Evolutionary conservation across 2,113 vertebrate genomes (phyloP), one percentile per base, ranked within the genome.

Genomic region (Otis tarda): DNA sequence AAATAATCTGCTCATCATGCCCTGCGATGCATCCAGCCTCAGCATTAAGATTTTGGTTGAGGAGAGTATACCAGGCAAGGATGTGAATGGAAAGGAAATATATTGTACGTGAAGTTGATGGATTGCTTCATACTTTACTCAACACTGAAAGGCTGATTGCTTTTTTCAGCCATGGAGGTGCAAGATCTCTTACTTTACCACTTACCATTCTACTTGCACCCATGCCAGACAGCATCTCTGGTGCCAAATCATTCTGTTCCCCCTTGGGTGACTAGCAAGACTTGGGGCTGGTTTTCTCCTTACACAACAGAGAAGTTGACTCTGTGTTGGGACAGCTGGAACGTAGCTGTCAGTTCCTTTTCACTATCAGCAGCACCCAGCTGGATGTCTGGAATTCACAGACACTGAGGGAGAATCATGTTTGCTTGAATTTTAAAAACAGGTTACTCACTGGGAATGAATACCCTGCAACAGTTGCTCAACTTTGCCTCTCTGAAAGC

Each of bases 351-450:
- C 95, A 83, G 87, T 76, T 95, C 81, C 91, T 85, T 91, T 83
- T 91, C 89, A 94, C 91, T 95, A 94, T 83, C 83, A 95, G 91
- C 84, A 87, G 78, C 83, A 93, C 89, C 77, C 96, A 94, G 87
- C 89, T 94, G 97, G 88, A 81, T 89, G 85, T 93, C 93, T 96
- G 94, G 92, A 97, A 96, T 96, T 94, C 89, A 89, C 68, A 92
- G 93, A 71, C 87, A 87, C 68, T 33, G 52, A 5, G n/a, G 37
- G 39, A 57, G 75, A 85, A 79, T 64, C 28, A 55, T 80, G 24
- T 95, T 90, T 94, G 74, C 49, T 87, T 86, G 50, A 79, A 87
- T 85, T 94, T 96, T 94, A 89, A 81, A 97, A 97, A 84, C 56
- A 90, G 61, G 39, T 91, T 83, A 64, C 86, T 96, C 96, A 52